Evolutionary conservation across 2,797 vertebrate genomes (phyloP), one percentile per base, ranked within the genome.

Genomic region (Hoplostethus mediterraneus): DNA sequence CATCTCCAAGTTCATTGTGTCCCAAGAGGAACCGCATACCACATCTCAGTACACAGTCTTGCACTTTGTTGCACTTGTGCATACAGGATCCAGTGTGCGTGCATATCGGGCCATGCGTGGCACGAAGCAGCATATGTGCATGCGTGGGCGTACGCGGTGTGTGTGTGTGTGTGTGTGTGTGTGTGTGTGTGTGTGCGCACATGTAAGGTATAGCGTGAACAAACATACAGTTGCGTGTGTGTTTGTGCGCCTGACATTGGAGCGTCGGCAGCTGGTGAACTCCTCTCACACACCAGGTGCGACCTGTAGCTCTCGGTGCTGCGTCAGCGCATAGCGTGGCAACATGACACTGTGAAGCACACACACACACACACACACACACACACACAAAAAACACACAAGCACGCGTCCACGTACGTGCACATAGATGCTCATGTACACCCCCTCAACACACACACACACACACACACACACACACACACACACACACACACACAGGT

Each of bases 221-320:
- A 80, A 84, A 84, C 81, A 85, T 86, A 78, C 84, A 79, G 80
- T 78, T 82, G 79, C 75, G 69, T 75, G 62, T 44, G 54, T 53
- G 53, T 48, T 47, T 64, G 61, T 40, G 78, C 59, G 73, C 86
- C 68, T 89, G 89, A 92, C 89, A 87, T 80, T 90, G 76, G 84
- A 88, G 86, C 82, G 83, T 87, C 89, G 89, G 90, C 94, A 94
- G 93, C 93, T 94, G 94, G 90, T 82, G 84, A 89, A 89, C 76
- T 77, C 85, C 84, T 90, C 81, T 92, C 86, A 90, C 91, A 93
- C 91, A 82, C 93, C 93, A 94, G 94, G 94, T 94, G 94, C 81
- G 75, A 92, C 92, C 89, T 90, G 80, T 89, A 88, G 90, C 90
- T 86, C 49, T 61, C 86, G 79, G 92, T 85, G 73, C 91, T 89